These are phyloP conservation scores for Lepus europaeus DNA, from an alignment of 2,113 vertebrate genomes.

Conservation along the genomic window DNA sequence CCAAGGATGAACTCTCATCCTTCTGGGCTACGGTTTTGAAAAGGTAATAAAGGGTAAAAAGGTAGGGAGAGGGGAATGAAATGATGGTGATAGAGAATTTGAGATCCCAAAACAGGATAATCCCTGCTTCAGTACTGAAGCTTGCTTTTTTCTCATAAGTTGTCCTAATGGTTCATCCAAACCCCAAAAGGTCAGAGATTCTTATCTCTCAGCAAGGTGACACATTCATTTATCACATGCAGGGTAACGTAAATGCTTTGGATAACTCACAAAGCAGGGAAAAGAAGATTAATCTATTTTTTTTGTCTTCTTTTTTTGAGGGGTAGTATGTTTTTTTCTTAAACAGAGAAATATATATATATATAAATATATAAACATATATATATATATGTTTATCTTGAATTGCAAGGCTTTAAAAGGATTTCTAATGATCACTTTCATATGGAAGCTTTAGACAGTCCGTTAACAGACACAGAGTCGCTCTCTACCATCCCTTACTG, in stretches of 20 bases:
- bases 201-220: conserved; percentile 46
- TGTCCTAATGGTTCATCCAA: conserved; percentile 57
- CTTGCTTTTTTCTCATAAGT: conserved; percentile 45
- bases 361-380: no score
- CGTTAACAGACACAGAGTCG: conserved; percentile 36
- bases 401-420: conserved; percentile 69
- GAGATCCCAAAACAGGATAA: conserved; percentile 27
- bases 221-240: conserved; percentile 50
- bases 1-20: background rate
- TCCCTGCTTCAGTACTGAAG: background rate
- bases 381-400: conserved; percentile 26
- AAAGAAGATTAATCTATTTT: fast-evolving
- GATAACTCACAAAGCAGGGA: background rate
- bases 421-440: conserved; percentile 60
- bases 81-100: background rate
- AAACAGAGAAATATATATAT: conserved; percentile 50
- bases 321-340: background rate
- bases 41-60: background rate
- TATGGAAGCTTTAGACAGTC: conserved; percentile 65
- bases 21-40: background rate
- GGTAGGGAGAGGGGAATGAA: background rate
- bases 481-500: background rate
- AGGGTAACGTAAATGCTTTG: conserved; percentile 1
- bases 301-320: background rate
- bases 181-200: conserved; percentile 56